Evolutionary conservation across 2,888 invertebrate genomes (phyloP).

Genomic region (Ganaspis brasiliensis): DNA sequence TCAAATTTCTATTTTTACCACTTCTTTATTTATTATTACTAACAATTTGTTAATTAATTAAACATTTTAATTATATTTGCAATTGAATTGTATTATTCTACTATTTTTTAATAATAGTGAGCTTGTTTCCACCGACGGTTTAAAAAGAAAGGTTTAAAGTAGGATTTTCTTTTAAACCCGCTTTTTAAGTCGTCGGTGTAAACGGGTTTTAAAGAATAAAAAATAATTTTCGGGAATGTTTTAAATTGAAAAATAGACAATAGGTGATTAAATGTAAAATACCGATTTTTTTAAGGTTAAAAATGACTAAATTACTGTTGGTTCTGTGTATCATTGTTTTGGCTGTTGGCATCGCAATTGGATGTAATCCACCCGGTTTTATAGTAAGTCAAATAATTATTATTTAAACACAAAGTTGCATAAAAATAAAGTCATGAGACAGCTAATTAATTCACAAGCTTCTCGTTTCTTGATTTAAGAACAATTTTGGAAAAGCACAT

Average conservation of each 20-base stretch:
- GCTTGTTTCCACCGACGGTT: no score
- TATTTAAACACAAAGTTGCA: neutral
- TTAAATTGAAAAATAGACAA: no score
- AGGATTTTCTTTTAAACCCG: neutral
- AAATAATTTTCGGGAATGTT: no score
- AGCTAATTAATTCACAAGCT: neutral
- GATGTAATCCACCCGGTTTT: slow-evolving; percentile 62
- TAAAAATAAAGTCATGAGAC: neutral
- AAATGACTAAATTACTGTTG: slow-evolving; percentile 58
- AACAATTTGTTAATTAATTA: neutral
- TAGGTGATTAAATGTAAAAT: no score
- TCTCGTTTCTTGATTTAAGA: no score
- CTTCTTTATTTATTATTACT: neutral
- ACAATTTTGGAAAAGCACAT: no score
- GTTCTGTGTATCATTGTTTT: slow-evolving; percentile 57
- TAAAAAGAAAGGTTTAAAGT: neutral
- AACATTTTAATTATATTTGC: no score
- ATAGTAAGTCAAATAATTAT: slow-evolving; percentile 58
- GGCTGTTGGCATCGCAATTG: slow-evolving; percentile 51
- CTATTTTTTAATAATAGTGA: no score
- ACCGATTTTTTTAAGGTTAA: slow-evolving; percentile 8
- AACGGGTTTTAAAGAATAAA: no score
- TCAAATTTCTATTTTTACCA: neutral
- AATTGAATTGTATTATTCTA: no score
- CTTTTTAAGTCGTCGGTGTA: no score